Base-by-base conservation (phyloP, 2,113 vertebrate species). In the Dasyprocta punctata region DNA sequence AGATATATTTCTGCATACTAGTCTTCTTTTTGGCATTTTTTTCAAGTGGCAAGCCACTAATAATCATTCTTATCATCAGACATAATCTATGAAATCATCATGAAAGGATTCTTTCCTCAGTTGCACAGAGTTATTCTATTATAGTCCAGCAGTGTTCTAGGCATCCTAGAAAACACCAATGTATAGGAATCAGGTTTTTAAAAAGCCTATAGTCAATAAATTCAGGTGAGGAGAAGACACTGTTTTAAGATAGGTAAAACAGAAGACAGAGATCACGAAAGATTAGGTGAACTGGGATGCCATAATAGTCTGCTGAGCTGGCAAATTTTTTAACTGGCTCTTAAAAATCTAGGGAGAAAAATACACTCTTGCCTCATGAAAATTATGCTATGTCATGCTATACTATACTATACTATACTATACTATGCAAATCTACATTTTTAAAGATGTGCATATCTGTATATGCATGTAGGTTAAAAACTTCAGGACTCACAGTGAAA, bases 21-120 rank as follows among this genome's bases (percentile, higher is more conserved):
- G 61, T 69, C 49, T 84, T 86, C 49, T 52, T 96, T 58, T n/a
- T 58, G 73, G 73, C 88, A 84, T 24, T 82, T 38, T 69, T 77
- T 92, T 95, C 80, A 81, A 93, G 44, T 52, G 24, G 28, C 71
- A 58, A 75, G 56, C 63, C 65, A 91, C 52, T 92, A 94, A 86
- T 78, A 63, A 83, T 81, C 63, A 82, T 86, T 85, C 65, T 75
- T 65, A 60, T 85, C 83, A 80, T 65, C 56, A 86, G 63, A 75
- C 60, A 17, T 41, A 65, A 89, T 77, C 67, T 82, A 47, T 78
- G 91, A n/a, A 60, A 24, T n/a, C 26, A n/a, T 88, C 54, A 41
- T 47, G 80, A 93, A 94, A 82, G 30, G 47, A 83, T 44, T 80
- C 13, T 81, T 87, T 58, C 69, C 71, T 95, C 52, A 95, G 65